Evolutionary conservation across 2,888 invertebrate genomes (phyloP).

Genomic region (Prenolepis imparis): DNA sequence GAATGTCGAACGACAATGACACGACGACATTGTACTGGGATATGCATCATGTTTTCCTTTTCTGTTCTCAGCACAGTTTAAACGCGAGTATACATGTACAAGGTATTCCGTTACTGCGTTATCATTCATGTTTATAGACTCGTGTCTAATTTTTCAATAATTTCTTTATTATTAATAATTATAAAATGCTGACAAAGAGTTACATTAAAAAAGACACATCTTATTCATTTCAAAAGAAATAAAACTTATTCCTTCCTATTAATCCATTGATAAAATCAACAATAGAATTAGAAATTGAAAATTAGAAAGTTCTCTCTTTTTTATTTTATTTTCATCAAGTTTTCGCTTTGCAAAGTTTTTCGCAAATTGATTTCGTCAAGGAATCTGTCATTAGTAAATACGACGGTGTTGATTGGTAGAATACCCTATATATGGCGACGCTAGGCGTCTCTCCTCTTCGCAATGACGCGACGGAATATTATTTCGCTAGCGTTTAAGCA

Average conservation of each 20-base stretch:
- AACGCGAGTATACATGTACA: not conserved
- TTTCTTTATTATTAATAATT: not conserved
- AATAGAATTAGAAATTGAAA: not conserved
- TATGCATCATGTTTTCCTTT: conserved; percentile 7
- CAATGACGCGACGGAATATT: conserved; percentile 71
- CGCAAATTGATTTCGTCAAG: conserved; percentile 7
- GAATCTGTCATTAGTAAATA: conserved; percentile 30
- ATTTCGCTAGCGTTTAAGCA: conserved; percentile 75
- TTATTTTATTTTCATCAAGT: not conserved
- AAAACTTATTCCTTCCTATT: not conserved
- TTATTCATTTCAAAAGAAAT: too few relatives aligned
- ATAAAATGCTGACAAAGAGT: too few relatives aligned
- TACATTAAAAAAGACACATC: too few relatives aligned
- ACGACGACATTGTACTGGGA: not conserved
- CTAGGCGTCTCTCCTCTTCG: conserved; percentile 59
- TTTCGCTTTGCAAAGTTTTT: not conserved
- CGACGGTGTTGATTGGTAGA: not conserved
- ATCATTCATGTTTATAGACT: not conserved
- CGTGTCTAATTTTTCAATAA: not conserved
- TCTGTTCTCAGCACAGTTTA: not conserved
- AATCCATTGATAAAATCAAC: not conserved
- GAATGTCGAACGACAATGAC: not conserved
- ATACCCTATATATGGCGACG: conserved; percentile 63
- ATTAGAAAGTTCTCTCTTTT: not conserved
- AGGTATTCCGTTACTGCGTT: not conserved